Percentiles rank a stretch among this genome's conserved stretches.
phyloP scores from a whole-genome alignment of 2,888 invertebrate species.

The Drosophila pseudotalamancana region DNA sequence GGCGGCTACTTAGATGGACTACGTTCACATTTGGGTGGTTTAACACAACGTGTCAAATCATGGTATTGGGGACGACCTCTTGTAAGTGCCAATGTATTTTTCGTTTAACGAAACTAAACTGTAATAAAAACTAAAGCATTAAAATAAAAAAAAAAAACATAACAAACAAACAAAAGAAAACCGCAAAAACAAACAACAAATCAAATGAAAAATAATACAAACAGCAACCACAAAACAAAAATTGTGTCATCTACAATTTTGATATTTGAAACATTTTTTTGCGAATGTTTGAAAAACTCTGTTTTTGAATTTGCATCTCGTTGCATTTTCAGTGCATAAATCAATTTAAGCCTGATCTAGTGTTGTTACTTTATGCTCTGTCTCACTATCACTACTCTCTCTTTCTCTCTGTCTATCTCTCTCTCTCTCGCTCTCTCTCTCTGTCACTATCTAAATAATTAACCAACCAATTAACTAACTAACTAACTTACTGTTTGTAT shows the following conservation, averaged over 20 bases:
- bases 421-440: constrained; percentile 31
- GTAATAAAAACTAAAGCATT: constrained; percentile 45
- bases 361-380: constrained; percentile 57
- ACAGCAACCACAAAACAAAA: constrained; percentile 57
- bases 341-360: constrained; percentile 67
- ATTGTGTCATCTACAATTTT: constrained; percentile 56
- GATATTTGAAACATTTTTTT: constrained; percentile 51
- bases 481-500: constrained; percentile 62
- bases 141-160: constrained; percentile 39
- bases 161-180: constrained; percentile 39
- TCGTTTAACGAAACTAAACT: constrained; percentile 74
- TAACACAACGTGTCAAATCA: constrained; percentile 98
- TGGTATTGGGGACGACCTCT: constrained; percentile 99
- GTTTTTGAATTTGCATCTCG: constrained; percentile 69
- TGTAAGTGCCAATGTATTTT: constrained; percentile 90
- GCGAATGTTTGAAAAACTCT: constrained; percentile 63
- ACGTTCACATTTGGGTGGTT: constrained; percentile 97
- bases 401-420: constrained; percentile 39
- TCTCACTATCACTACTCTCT: constrained; percentile 42
- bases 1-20: constrained; percentile 96
- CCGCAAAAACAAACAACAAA: constrained; percentile 32
- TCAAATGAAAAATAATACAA: constrained; percentile 38
- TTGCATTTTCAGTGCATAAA: constrained; percentile 64
- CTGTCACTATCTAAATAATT: constrained; percentile 33
- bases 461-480: constrained; percentile 38